Evolutionary conservation across 1,140 invertebrate species (phyloP).

Genomic region (Tetranychus cinnabarinus): DNA sequence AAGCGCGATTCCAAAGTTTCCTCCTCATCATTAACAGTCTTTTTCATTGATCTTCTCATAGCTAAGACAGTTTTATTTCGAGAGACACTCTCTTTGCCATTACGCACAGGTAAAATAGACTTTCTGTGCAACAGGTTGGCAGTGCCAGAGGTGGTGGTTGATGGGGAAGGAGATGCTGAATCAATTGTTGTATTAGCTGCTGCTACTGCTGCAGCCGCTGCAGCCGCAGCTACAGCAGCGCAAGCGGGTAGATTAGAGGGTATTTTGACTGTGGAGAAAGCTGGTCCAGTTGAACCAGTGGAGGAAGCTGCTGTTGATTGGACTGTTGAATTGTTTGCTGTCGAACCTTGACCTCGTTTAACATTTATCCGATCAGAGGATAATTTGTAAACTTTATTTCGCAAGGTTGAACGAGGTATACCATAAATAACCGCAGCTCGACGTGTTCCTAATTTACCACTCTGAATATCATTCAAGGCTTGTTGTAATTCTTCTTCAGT

Average conservation of each 20-base stretch:
- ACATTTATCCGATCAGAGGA: slow-evolving; percentile 31
- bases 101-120: slow-evolving; percentile 21
- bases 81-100: not conserved
- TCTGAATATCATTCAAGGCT: slow-evolving; percentile 70
- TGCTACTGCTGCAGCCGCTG: slow-evolving; percentile 9
- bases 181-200: not conserved
- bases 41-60: no score
- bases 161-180: not conserved
- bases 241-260: slow-evolving; percentile 11
- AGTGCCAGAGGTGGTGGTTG: no score
- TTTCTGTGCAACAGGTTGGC: not conserved
- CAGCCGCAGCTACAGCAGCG: no score
- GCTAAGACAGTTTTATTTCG: no score
- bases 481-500: slow-evolving; percentile 72
- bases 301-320: not conserved
- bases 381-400: slow-evolving; percentile 76
- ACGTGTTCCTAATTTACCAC: slow-evolving; percentile 66
- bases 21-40: not conserved
- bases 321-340: not conserved
- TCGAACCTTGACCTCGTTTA: slow-evolving; percentile 11
- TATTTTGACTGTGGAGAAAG: not conserved
- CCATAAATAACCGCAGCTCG: slow-evolving; percentile 80
- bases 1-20: not conserved
- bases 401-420: slow-evolving; percentile 74
- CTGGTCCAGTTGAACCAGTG: not conserved